Base-by-base conservation (phyloP, 2,113 vertebrate genomes). In the Mustela lutreola region DNA sequence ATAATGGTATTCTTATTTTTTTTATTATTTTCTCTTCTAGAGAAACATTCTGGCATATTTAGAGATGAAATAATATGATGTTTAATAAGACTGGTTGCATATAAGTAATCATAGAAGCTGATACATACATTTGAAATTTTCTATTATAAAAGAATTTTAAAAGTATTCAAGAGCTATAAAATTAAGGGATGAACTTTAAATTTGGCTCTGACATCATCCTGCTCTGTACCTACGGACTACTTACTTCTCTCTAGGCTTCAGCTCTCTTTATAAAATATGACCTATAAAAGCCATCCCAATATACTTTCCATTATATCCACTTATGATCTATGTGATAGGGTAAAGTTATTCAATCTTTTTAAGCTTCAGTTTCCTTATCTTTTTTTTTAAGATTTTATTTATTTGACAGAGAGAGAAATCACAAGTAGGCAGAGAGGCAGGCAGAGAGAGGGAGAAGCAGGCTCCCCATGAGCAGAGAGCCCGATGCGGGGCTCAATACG, bases 361-460 rank as follows among this genome's bases (percentile, higher is more conserved):
- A 98, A 94, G 76, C 1, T 65, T 92, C 15, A 11, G 18, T 92
- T 94, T 90, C 45, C 50, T 97, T 63, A 48, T 58, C 48, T 84
- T 7, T 95, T 56, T 56, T 56, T 18, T 56, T 6, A 56, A 56
- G 53, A 56, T 56, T 56, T 56, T 56, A 56, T 56, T 56, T 56
- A 56, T 56, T 56, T 56, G 16, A 56, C 15, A 56, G 53, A 56
- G 53, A 53, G 15, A 53, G 53, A 56, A 56, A 56, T 56, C 53
- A 56, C 53, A 56, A 56, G 53, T 56, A 18, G 16, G 53, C 16
- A 56, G 16, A 56, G 53, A 56, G 53, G 53, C 53, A 56, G 53
- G 53, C 53, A 18, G 53, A 56, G 53, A 56, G 16, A 56, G 53
- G 53, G 16, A 56, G 53, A 56, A 56, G 53, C 53, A 56, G 15